These are phyloP conservation scores for Xanthostigma xanthostigma DNA, from an alignment of 2,888 invertebrate genomes.

Conservation along the genomic window DNA sequence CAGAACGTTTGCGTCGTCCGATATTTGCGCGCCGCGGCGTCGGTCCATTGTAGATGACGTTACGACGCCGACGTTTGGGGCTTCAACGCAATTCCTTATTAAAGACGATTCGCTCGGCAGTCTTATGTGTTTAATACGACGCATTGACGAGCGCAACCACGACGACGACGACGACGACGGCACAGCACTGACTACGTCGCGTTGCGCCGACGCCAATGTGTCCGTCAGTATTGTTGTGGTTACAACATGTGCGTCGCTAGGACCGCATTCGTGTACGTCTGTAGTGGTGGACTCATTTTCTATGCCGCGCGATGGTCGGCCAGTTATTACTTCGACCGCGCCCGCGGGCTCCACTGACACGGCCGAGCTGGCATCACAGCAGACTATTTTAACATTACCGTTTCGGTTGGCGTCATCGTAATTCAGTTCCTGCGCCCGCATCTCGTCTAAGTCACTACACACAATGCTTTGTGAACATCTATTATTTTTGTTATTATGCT, in stretches of 20 bases:
- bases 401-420: too few relatives aligned
- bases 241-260: slow-evolving; percentile 15
- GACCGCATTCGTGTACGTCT: slow-evolving; percentile 5
- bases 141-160: slow-evolving; percentile 41
- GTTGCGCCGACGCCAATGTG: slow-evolving; percentile 7
- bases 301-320: too few relatives aligned
- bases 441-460: too few relatives aligned
- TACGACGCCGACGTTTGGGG: neutral
- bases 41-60: neutral
- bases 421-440: too few relatives aligned
- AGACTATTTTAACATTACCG: neutral
- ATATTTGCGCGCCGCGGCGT: slow-evolving; percentile 21
- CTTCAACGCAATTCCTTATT: neutral
- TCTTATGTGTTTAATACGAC: slow-evolving; percentile 34
- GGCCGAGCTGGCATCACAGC: slow-evolving; percentile 17
- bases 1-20: slow-evolving; percentile 16
- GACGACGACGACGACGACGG: slow-evolving; percentile 20
- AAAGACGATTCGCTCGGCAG: slow-evolving; percentile 24
- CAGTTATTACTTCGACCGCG: slow-evolving; percentile 7
- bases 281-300: slow-evolving; percentile 1
- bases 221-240: slow-evolving; percentile 5
- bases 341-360: slow-evolving; percentile 23
- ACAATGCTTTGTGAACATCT: too few relatives aligned
- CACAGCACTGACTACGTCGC: slow-evolving; percentile 10
- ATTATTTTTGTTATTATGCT: too few relatives aligned